Evolutionary conservation across 2,888 invertebrate genomes (phyloP).

Genomic region (Papilio gigon): DNA sequence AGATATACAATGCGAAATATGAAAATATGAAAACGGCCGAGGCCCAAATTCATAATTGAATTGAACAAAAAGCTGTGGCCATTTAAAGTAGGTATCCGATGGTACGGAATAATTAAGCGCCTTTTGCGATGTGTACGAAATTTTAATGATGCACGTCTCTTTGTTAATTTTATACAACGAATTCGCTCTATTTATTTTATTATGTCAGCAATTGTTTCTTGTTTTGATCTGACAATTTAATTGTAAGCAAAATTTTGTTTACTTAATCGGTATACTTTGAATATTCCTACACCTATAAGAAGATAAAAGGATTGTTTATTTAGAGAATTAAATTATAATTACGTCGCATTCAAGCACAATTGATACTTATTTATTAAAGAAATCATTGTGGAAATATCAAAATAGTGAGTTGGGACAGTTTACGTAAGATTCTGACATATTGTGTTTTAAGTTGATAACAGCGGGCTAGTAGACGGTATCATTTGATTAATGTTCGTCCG

Average conservation of each 20-base stretch:
- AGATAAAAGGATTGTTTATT: too few species aligned
- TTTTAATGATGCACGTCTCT: slow-evolving; percentile 34
- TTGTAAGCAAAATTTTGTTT: background rate
- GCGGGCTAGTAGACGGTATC: background rate
- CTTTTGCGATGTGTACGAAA: slow-evolving; percentile 32
- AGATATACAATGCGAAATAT: slow-evolving; percentile 18
- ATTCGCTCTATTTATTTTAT: slow-evolving; percentile 17
- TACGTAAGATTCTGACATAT: background rate
- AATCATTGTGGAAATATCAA: background rate
- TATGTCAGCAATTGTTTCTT: background rate
- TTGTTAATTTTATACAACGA: slow-evolving; percentile 28
- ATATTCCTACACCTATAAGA: too few species aligned
- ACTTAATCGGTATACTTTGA: too few species aligned
- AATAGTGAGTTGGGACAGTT: background rate
- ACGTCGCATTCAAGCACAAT: too few species aligned
- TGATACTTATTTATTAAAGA: too few species aligned
- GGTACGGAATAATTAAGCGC: slow-evolving; percentile 38
- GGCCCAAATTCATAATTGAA: slow-evolving; percentile 34
- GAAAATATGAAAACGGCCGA: slow-evolving; percentile 29
- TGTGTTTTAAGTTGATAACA: background rate
- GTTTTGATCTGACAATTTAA: background rate
- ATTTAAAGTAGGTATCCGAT: slow-evolving; percentile 36
- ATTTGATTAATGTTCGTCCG: slow-evolving; percentile 31
- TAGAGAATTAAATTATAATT: too few species aligned
- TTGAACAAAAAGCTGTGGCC: slow-evolving; percentile 35